Evolutionary conservation across 1,140 invertebrate genomes (phyloP).

Genomic region (Cydia amplana): DNA sequence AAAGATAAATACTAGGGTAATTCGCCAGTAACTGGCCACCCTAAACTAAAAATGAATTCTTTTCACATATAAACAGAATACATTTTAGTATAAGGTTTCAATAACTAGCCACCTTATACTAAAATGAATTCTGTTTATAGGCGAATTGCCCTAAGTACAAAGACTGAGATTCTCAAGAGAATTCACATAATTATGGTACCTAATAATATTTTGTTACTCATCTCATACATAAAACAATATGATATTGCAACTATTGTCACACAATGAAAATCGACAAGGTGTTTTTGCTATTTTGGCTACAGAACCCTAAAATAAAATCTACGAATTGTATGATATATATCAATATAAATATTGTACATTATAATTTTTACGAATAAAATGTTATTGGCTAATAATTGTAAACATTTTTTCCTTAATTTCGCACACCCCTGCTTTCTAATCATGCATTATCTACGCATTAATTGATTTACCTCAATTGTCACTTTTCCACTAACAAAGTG

Average conservation of each 20-base stretch:
- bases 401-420: not conserved
- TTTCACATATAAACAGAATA: too few relatives aligned
- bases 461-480: too few relatives aligned
- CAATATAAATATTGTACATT: not conserved
- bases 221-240: not conserved
- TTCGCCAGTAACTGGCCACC: too few relatives aligned
- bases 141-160: too few relatives aligned
- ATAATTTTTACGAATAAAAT: not conserved
- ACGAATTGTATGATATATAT: not conserved
- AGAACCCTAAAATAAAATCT: not conserved
- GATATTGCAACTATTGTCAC: not conserved
- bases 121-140: too few relatives aligned
- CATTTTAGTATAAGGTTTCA: too few relatives aligned
- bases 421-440: too few relatives aligned
- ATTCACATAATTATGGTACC: not conserved
- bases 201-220: not conserved
- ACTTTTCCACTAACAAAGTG: too few relatives aligned
- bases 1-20: not conserved
- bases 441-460: too few relatives aligned
- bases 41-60: too few relatives aligned
- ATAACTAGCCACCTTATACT: too few relatives aligned
- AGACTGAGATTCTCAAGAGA: not conserved
- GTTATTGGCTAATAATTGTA: not conserved
- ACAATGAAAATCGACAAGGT: not conserved
- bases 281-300: not conserved